Evolutionary conservation across 2,113 vertebrate species (phyloP).

Genomic region (Ammospiza nelsoni): DNA sequence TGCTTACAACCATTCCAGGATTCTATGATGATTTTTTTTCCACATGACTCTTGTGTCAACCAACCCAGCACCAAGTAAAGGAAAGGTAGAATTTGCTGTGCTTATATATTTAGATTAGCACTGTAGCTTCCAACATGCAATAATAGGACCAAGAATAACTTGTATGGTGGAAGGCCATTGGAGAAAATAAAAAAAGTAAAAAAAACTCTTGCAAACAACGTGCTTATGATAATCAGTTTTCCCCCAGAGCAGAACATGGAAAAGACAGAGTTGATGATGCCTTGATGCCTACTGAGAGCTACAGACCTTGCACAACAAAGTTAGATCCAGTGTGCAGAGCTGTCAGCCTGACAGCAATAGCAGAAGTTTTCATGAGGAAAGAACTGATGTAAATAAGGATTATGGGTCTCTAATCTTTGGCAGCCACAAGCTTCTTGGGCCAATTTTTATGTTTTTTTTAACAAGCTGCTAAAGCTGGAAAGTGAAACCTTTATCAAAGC

Average conservation of each 20-base stretch:
- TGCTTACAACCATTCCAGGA: not conserved
- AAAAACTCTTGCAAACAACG: not conserved
- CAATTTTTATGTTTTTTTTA: not conserved
- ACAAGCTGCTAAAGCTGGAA: not conserved
- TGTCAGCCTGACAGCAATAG: not conserved
- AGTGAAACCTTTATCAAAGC: not conserved
- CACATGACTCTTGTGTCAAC: fast-evolving
- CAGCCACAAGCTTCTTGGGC: not conserved
- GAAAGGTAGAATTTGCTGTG: not conserved
- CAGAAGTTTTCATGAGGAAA: not conserved
- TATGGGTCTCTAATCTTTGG: not conserved
- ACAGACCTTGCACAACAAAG: not conserved
- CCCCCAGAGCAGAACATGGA: not conserved
- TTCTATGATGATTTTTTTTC: not conserved
- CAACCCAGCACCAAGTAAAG: not conserved
- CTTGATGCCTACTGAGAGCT: not conserved
- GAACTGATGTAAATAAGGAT: not conserved
- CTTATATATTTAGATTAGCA: not conserved
- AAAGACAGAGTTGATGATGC: not conserved
- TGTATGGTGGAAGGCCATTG: fast-evolving
- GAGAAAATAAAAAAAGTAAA: not conserved
- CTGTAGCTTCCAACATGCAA: not conserved
- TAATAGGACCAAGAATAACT: not conserved
- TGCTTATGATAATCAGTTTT: not conserved
- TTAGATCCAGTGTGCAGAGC: not conserved